Evolutionary conservation across 2,113 vertebrate species (phyloP), one percentile per base, ranked within the genome.

Genomic region (Phylloscopus whistleri): DNA sequence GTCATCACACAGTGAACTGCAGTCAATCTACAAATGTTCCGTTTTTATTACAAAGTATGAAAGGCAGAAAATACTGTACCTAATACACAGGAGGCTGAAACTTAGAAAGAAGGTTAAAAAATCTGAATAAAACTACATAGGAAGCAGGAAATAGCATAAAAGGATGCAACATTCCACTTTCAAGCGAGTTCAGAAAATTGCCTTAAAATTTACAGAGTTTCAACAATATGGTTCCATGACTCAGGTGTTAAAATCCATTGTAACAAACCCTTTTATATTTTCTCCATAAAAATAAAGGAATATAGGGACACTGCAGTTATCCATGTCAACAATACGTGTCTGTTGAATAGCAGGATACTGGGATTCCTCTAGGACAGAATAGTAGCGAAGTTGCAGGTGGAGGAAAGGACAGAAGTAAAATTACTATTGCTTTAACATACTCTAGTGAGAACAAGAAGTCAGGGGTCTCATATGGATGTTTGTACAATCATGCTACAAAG

Each of bases 1-100:
- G 92, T 97, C 73, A 97, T 56, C 94, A 97, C 96, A 96, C 95
- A 95, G 95, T 46, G 58, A 96, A 96, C 93, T 97, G 96, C 94
- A 97, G 90, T 97, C 97, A 94, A 96, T 97, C 97, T 98, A 97
- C 96, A 98, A 97, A 97, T 90, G 97, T 98, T 98, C 92, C 64
- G 30, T 96, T 98, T 98, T 98, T 98, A 98, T 98, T 98, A 98
- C 98, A 98, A 98, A 97, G 98, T 98, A 97, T 97, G 97, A 98
- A 98, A 98, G 97, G 97, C 97, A 98, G 97, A 98, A 98, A 98
- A 98, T 98, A 98, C 74, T 67, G 94, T 97, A 98, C 97, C 97
- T 98, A 97, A 97, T 97, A 98, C 97, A 98, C 96, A 98, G 97
- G 97, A 97, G 96, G 97, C 96, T 64, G 84, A 97, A 98, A 98